A percentile compares a stretch with the other conserved stretches of the same genome.
phyloP scores from a whole-genome alignment of 2,797 vertebrate species.

The Zenarchopterus dispar region DNA sequence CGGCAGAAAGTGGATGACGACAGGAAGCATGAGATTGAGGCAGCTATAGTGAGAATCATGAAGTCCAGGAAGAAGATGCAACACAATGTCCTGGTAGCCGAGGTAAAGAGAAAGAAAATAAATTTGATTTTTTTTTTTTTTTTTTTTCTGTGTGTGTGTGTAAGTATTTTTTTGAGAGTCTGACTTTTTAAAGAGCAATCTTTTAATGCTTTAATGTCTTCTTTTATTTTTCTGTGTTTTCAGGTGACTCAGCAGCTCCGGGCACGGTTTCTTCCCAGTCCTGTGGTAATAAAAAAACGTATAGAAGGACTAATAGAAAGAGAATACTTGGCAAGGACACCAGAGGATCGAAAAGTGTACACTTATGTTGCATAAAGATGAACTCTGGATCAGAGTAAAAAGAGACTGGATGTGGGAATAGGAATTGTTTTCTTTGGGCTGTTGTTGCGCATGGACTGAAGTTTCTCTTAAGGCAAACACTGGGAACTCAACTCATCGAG shows the following conservation, averaged over 20 bases:
- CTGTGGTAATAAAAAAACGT: slow-evolving; percentile 98
- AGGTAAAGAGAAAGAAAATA: slow-evolving; percentile 80
- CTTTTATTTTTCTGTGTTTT: slow-evolving; percentile 32
- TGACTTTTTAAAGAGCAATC: not conserved
- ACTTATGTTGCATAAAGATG: slow-evolving; percentile 93
- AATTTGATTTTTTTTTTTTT: not conserved
- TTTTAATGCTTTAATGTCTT: not conserved
- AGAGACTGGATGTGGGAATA: slow-evolving; percentile 49
- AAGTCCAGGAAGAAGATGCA: slow-evolving; percentile 99
- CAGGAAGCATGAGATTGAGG: slow-evolving; percentile 98
- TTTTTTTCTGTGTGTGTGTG: too few relatives aligned
- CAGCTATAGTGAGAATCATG: slow-evolving; percentile 98
- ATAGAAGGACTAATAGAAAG: slow-evolving; percentile 99
- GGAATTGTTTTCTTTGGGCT: slow-evolving; percentile 82
- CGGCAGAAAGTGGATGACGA: slow-evolving; percentile 98
- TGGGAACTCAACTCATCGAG: slow-evolving; percentile 74
- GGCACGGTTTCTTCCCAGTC: slow-evolving; percentile 96
- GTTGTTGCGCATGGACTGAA: slow-evolving; percentile 95
- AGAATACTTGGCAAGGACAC: slow-evolving; percentile 98
- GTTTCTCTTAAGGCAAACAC: slow-evolving; percentile 89
- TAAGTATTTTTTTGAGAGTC: too few relatives aligned
- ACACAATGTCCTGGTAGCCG: slow-evolving; percentile 97
- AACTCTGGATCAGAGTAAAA: slow-evolving; percentile 46
- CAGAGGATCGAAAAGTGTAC: slow-evolving; percentile 99
- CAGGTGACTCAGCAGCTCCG: slow-evolving; percentile 98